These are phyloP conservation scores for Liolophura sinensis DNA, from an alignment of 1,140 invertebrate species.

Conservation along the genomic window DNA sequence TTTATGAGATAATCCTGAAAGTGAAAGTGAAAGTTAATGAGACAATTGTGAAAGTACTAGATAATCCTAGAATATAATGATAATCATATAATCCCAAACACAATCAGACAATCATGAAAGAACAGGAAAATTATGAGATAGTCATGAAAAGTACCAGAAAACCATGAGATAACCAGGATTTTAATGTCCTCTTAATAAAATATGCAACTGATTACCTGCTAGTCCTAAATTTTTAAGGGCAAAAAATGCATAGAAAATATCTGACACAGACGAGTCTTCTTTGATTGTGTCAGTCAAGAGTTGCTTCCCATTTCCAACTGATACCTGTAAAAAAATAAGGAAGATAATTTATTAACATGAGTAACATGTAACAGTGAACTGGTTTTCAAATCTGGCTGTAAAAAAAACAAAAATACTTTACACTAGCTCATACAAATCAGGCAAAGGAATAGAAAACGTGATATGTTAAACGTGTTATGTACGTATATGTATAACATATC, in stretches of 20 bases:
- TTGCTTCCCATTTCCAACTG: constrained; percentile 40
- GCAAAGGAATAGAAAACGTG: no score
- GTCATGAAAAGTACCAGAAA: neutral
- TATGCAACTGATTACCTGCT: constrained; percentile 37
- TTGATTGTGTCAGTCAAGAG: constrained; percentile 60
- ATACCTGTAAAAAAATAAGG: constrained; percentile 35
- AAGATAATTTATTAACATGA: constrained; percentile 8
- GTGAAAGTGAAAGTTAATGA: no score
- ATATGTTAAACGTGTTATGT: no score
- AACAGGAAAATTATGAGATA: neutral
- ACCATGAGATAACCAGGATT: no score
- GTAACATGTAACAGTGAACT: no score
- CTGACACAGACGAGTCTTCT: constrained; percentile 45
- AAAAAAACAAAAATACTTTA: neutral
- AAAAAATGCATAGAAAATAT: constrained; percentile 55
- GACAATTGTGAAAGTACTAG: no score
- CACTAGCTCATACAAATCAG: neutral
- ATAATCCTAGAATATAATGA: no score
- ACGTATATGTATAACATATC: no score
- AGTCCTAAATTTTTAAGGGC: constrained; percentile 57
- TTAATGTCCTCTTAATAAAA: neutral
- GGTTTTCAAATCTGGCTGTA: neutral
- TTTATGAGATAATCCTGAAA: no score
- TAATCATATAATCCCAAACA: no score
- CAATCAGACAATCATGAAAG: no score